Evolutionary conservation across 1,140 invertebrate genomes (phyloP).

Genomic region (Phymastichus coffea): DNA sequence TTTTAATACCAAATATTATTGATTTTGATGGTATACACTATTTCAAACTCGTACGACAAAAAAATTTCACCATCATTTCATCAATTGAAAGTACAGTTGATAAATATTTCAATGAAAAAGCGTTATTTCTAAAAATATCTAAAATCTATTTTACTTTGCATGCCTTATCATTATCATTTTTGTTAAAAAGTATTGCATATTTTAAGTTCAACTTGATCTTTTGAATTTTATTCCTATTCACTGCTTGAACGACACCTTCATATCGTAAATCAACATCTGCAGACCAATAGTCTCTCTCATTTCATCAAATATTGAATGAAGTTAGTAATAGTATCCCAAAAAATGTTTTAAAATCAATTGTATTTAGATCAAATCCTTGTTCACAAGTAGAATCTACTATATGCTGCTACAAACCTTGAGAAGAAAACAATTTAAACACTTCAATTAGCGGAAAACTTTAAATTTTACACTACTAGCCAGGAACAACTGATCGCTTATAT

Average conservation of each 20-base stretch:
- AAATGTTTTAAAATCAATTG: constrained; percentile 1
- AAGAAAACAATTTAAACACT: neutral
- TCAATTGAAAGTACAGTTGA: neutral
- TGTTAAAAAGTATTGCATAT: constrained; percentile 1
- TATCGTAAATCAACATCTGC: neutral
- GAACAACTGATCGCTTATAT: constrained; percentile 1
- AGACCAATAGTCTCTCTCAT: constrained; percentile 3
- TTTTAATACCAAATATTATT: neutral
- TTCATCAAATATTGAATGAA: neutral
- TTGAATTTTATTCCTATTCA: neutral
- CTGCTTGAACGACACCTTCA: neutral
- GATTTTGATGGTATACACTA: too few relatives aligned
- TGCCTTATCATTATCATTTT: neutral
- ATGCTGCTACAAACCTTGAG: neutral
- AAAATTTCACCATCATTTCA: constrained; percentile 1
- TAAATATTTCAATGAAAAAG: neutral
- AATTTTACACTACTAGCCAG: neutral
- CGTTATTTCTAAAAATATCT: neutral
- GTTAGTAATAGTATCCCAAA: neutral
- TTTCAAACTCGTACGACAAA: too few relatives aligned
- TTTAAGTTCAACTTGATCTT: neutral
- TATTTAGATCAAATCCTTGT: constrained; percentile 1
- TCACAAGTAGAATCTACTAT: neutral
- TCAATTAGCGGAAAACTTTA: neutral
- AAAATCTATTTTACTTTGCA: neutral